phyloP scores from a whole-genome alignment of 2,797 vertebrate species.

The Xyrichtys novacula region DNA sequence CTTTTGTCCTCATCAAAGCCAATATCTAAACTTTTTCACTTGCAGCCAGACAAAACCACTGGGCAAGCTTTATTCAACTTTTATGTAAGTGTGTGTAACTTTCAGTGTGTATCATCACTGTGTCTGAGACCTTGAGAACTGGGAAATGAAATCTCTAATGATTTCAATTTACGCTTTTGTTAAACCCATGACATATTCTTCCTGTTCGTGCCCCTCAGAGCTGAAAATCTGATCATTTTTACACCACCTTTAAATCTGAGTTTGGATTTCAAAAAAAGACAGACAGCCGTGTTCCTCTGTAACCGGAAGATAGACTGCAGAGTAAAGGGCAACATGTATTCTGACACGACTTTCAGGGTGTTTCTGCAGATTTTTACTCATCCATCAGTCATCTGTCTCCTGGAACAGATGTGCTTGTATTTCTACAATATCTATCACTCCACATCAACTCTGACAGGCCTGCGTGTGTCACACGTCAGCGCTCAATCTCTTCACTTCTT shows the following conservation, averaged over 20 bases:
- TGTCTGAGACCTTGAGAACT: neutral
- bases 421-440: constrained; percentile 13
- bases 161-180: neutral
- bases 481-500: neutral
- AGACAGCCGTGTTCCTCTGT: neutral
- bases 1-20: too few relatives aligned
- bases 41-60: too few relatives aligned
- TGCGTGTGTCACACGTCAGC: constrained; percentile 14
- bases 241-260: neutral
- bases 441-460: constrained; percentile 14
- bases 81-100: neutral
- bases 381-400: constrained; percentile 24
- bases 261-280: neutral
- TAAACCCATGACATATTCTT: neutral
- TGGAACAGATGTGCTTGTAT: neutral
- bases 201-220: neutral
- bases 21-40: too few relatives aligned
- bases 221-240: neutral
- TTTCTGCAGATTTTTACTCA: constrained; percentile 12
- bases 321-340: constrained; percentile 10
- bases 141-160: neutral
- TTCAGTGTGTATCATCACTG: neutral
- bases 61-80: neutral
- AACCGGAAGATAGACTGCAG: constrained; percentile 12
- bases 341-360: neutral